Evolutionary conservation across 2,113 vertebrate species (phyloP), one percentile per base, ranked within the genome.

Genomic region (Protomyctophum bolini): DNA sequence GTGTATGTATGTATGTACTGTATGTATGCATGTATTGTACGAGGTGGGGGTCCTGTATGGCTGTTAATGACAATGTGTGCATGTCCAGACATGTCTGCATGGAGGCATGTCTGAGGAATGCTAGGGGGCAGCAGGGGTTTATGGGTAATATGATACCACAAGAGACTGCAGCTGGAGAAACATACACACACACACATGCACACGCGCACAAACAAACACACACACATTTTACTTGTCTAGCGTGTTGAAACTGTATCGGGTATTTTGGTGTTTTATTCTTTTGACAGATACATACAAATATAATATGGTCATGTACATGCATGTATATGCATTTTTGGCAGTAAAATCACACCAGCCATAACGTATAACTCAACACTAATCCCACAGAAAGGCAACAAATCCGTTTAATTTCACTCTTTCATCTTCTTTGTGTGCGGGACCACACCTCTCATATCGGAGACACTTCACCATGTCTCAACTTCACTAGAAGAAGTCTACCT

Each of bases 91-190:
- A 45, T 49, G 68, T 10, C 68, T 76, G 11, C 83, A 75, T 80
- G 0, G 41, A 76, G 86, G 61, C 87, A 83, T 70, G 75, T 83
- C 75, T 83, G 0, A 70, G 85, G 86, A 89, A 88, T 90, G 83
- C 71, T 12, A 50, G 80, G 66, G 49, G 82, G 79, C 73, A 45
- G 79, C 73, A 45, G 73, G 58, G 65, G 65, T 52, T 65, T 52
- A 72, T 54, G 73, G 82, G 81, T 79, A 83, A 89, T 74, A 73
- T 76, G 82, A 84, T 79, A 80, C 86, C 78, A 66, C 33, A 41
- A 4, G 70, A 68, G 68, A 64, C 68, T 69, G 75, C 85, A 85
- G 83, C 86, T 82, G 85, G n/a, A 83, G 70, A 67, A 75, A 33
- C 61, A 15, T 4, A 8, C 58, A 61, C 6, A 15, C 6, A 48